Conservation (phyloP, 2,888 invertebrate genomes). For the Coleophora deauratella region DNA sequence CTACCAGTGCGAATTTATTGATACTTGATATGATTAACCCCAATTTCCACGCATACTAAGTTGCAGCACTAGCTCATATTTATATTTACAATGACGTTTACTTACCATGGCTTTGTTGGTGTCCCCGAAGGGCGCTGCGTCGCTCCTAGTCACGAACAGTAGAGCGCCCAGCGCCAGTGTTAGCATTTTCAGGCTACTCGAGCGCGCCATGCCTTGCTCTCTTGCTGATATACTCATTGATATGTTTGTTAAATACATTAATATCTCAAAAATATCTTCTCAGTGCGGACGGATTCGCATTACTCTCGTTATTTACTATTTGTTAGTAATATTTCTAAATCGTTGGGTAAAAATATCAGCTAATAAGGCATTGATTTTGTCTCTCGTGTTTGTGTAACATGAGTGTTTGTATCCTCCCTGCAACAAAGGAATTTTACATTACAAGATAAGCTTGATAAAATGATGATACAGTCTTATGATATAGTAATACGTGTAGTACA, state of each 20-base stretch:
- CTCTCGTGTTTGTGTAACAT: slow-evolving; percentile 6
- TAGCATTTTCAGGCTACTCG: slow-evolving; percentile 45
- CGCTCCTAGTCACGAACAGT: slow-evolving; percentile 46
- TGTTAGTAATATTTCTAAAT: slow-evolving; percentile 28
- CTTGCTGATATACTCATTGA: slow-evolving; percentile 40
- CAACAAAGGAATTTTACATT: slow-evolving; percentile 5
- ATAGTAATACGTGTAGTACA: too few relatives aligned
- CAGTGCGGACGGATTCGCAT: slow-evolving; percentile 41
- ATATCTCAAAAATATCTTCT: slow-evolving; percentile 39
- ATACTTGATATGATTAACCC: too few relatives aligned
- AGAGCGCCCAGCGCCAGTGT: slow-evolving; percentile 41
- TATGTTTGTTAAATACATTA: slow-evolving; percentile 31
- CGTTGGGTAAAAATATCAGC: slow-evolving; percentile 34
- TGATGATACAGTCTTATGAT: too few relatives aligned
- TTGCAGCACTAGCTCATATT: too few relatives aligned
- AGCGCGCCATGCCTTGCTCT: slow-evolving; percentile 34
- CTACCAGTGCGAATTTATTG: too few relatives aligned
- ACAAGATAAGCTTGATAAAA: too few relatives aligned
- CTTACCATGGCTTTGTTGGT: slow-evolving; percentile 66
- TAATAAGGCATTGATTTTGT: slow-evolving; percentile 10
- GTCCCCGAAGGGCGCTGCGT: slow-evolving; percentile 58
- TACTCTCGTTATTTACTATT: slow-evolving; percentile 25
- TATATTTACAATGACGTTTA: too few relatives aligned
- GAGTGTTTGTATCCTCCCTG: slow-evolving; percentile 4
- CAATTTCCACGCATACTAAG: too few relatives aligned